Evolutionary conservation across 2,888 invertebrate genomes (phyloP), one percentile per base, ranked within the genome.

Genomic region (Drosophila lutescens): DNA sequence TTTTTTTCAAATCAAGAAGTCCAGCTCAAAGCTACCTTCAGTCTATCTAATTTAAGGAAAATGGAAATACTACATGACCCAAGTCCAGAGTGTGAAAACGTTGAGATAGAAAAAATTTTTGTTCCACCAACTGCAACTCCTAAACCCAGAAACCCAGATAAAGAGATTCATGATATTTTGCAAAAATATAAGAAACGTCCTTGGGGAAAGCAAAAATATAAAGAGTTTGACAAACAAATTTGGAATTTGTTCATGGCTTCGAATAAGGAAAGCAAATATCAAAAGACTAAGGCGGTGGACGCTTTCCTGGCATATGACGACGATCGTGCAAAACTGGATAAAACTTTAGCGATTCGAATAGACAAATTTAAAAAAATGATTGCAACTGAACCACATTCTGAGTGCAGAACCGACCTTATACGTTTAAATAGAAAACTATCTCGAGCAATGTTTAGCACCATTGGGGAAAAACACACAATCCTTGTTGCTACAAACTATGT

Each of bases 211-310:
- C n/a, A 2, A 3, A 32, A 23, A 4, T 55, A 55, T 30, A 1
- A 12, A 6, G 56, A 46, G 2, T 56, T 56, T 15, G 56, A 56
- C 15, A 34, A 36, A 12, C 12, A 46, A 36, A 34, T 56, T 23
- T 56, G 56, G 56, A 4, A 15, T 12, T 8, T 46, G 8, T 56
- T 56, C 6, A 46, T 56, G 44, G 56, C 56, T 34, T 12, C 15
- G 4, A 36, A 34, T 13, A 12, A 7, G 2, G 46, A 34, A 15
- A 12, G 46, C 9, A 13, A n/a, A 13, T 9, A 1, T 3, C 3
- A 32, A 1, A 41, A 46, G 9, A 36, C 2, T 12, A 4, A 8
- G 8, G 10, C 23, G 6, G 9, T 46, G 8, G 12, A 12, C 4
- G n/a, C 1, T 3, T 56, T 46, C 20, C 0, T 32, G 1, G 34